Evolutionary conservation across 1,140 invertebrate species (phyloP).

Genomic region (Cydia pomonella): DNA sequence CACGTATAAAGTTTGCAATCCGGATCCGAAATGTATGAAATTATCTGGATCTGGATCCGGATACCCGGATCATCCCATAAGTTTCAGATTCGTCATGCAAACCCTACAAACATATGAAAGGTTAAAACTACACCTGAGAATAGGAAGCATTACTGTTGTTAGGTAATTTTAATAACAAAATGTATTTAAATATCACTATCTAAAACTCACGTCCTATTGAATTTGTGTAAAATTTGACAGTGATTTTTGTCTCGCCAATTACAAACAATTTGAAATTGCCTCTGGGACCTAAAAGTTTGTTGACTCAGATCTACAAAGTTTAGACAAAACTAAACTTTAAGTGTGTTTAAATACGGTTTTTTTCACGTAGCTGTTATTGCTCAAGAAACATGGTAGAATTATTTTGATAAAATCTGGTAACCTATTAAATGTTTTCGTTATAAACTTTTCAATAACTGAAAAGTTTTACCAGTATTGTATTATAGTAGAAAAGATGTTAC

Average conservation of each 20-base stretch:
- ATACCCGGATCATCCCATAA: no score
- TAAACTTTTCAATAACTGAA: background rate
- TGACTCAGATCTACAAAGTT: background rate
- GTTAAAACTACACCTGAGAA: no score
- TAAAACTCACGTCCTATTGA: background rate
- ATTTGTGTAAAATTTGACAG: background rate
- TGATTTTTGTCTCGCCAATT: background rate
- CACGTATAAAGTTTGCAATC: no score
- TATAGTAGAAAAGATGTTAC: no score
- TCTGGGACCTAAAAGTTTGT: background rate
- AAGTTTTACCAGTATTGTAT: background rate
- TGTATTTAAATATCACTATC: no score
- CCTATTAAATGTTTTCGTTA: background rate
- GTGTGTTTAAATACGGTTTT: background rate
- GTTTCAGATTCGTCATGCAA: no score
- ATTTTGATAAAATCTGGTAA: background rate
- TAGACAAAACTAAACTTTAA: background rate
- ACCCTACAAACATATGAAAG: no score
- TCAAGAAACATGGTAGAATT: background rate
- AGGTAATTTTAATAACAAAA: no score
- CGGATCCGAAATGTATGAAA: no score
- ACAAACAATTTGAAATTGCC: constrained; percentile 3
- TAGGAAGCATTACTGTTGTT: no score
- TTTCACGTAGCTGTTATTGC: background rate
- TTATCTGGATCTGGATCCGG: no score